A percentile compares a stretch with the other conserved stretches of the same genome.
Conservation (phyloP, 2,888 invertebrate species). For the Sussaba pulchella region DNA sequence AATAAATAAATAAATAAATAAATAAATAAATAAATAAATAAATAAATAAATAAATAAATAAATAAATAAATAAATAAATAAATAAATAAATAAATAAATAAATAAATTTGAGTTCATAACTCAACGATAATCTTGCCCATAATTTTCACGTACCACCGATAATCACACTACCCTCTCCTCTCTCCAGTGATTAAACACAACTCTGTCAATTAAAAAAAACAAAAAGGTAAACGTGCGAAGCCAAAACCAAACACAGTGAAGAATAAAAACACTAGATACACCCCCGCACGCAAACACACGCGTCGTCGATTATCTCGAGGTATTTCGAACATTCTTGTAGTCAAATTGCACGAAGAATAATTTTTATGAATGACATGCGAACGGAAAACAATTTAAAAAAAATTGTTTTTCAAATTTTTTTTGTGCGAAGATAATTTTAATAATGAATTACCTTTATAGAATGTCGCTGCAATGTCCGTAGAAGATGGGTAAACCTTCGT, state of each 20-base stretch:
- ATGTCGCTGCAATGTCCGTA: slow-evolving; percentile 52
- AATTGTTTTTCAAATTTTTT: too few relatives aligned
- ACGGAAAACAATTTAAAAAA: too few relatives aligned
- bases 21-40: too few relatives aligned
- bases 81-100: too few relatives aligned
- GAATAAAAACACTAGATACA: background rate
- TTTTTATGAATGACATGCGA: too few relatives aligned
- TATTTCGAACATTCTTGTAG: slow-evolving; percentile 13
- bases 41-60: too few relatives aligned
- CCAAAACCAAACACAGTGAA: slow-evolving; percentile 30
- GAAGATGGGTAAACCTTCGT: slow-evolving; percentile 54
- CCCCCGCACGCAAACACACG: slow-evolving; percentile 8
- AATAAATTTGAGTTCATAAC: too few relatives aligned
- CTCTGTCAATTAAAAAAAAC: slow-evolving; percentile 1
- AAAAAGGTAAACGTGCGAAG: slow-evolving; percentile 47
- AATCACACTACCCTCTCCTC: too few relatives aligned
- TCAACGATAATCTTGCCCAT: background rate
- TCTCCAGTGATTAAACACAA: slow-evolving; percentile 15
- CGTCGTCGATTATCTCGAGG: background rate
- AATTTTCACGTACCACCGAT: slow-evolving; percentile 12
- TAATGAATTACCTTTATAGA: slow-evolving; percentile 48
- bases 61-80: too few relatives aligned
- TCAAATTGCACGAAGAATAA: too few relatives aligned
- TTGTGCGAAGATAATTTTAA: too few relatives aligned
- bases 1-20: too few relatives aligned